These are phyloP conservation scores for Orcinus orca DNA, from an alignment of 2,113 vertebrate genomes.

Conservation along the genomic window DNA sequence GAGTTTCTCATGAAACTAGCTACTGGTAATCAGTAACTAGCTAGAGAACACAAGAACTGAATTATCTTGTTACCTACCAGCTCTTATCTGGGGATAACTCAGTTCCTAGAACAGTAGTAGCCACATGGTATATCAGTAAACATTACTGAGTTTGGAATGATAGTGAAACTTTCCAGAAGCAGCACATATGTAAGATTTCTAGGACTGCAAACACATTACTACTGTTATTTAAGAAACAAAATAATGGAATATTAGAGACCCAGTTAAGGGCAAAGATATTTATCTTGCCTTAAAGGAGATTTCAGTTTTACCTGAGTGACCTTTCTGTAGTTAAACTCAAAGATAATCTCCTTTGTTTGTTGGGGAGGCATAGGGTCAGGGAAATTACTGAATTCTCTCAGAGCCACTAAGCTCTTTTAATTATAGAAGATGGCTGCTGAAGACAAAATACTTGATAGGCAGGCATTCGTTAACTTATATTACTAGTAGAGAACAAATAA, in stretches of 20 bases:
- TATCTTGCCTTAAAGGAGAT: slow-evolving; percentile 1
- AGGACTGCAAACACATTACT: neutral
- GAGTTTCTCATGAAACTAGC: neutral
- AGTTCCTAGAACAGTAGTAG: neutral
- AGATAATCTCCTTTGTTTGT: slow-evolving; percentile 49
- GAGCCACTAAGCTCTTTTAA: slow-evolving; percentile 33
- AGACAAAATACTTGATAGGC: neutral
- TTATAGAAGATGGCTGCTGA: neutral
- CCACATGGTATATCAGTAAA: neutral
- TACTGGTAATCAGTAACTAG: neutral
- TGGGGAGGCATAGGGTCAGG: neutral
- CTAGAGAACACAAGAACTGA: neutral
- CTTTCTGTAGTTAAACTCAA: slow-evolving; percentile 14
- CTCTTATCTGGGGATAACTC: neutral
- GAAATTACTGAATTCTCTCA: slow-evolving; percentile 49
- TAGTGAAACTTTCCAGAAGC: neutral
- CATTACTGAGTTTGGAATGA: neutral
- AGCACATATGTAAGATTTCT: neutral
- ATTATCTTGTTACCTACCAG: neutral
- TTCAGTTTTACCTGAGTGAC: slow-evolving; percentile 2
- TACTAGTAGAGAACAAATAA: neutral
- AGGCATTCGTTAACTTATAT: neutral
- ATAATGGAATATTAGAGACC: neutral
- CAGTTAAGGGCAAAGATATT: neutral
- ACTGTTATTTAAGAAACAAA: slow-evolving; percentile 9